Evolutionary conservation across 2,888 invertebrate species (phyloP).

Genomic region (Tenthredo notha): DNA sequence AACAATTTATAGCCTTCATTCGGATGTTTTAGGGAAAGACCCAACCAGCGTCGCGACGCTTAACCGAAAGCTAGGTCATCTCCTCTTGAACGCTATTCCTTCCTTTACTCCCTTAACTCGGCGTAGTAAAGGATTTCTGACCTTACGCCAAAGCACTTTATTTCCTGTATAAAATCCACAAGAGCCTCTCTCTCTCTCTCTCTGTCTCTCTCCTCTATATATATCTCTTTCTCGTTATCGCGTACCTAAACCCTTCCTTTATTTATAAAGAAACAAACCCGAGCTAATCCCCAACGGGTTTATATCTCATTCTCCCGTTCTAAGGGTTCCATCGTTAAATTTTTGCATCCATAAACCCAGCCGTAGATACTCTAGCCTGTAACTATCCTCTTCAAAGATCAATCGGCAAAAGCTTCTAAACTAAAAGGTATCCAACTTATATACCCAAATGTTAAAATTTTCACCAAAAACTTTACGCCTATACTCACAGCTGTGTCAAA

Average conservation of each 20-base stretch:
- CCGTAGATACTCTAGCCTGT: too few relatives aligned
- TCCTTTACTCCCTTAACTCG: neutral
- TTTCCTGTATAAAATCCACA: constrained; percentile 48
- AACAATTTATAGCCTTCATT: constrained; percentile 49
- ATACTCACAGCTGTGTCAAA: neutral
- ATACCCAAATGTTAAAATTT: neutral
- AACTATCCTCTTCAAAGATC: too few relatives aligned
- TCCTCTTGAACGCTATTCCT: constrained; percentile 14
- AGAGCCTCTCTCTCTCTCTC: neutral
- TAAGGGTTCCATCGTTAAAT: too few relatives aligned
- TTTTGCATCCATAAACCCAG: too few relatives aligned
- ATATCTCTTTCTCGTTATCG: constrained; percentile 22
- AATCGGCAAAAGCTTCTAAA: neutral
- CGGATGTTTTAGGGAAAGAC: constrained; percentile 43
- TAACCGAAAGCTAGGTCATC: constrained; percentile 48
- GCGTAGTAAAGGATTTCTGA: constrained; percentile 32
- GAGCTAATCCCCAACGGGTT: neutral
- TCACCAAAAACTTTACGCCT: neutral
- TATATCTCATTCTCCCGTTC: neutral
- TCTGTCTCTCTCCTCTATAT: too few relatives aligned
- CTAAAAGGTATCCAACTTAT: neutral
- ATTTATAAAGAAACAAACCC: constrained; percentile 33
- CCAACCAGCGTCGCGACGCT: constrained; percentile 26
- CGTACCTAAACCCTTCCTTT: constrained; percentile 23
- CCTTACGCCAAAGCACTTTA: constrained; percentile 40